These are phyloP conservation scores for Notocelia uddmanniana DNA, from an alignment of 2,888 invertebrate genomes.

Conservation along the genomic window DNA sequence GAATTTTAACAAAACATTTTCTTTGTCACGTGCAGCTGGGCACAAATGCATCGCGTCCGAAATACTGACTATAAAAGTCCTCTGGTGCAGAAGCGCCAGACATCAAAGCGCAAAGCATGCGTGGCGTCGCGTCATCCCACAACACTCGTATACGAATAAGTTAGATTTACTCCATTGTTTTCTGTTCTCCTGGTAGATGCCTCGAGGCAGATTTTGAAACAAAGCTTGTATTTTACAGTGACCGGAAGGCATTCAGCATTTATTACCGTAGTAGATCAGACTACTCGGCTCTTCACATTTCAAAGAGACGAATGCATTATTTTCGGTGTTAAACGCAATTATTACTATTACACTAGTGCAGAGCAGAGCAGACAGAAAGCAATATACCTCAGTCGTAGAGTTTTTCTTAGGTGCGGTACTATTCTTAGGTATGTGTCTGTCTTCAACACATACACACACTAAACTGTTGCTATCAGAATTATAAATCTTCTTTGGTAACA, in stretches of 20 bases:
- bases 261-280: background rate
- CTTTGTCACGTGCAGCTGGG: constrained; percentile 27
- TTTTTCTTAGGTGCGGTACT: too few species aligned
- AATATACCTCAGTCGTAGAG: too few species aligned
- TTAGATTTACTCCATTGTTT: constrained; percentile 12
- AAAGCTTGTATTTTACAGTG: background rate
- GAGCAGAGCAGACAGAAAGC: too few species aligned
- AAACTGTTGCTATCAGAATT: too few species aligned
- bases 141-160: constrained; percentile 13
- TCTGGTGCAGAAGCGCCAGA: constrained; percentile 21
- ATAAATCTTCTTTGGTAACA: too few species aligned
- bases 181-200: constrained; percentile 5
- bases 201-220: background rate
- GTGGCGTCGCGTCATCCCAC: constrained; percentile 19
- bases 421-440: too few species aligned
- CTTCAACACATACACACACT: too few species aligned
- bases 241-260: background rate
- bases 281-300: background rate
- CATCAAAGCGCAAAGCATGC: constrained; percentile 36
- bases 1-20: constrained; percentile 1
- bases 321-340: too few species aligned
- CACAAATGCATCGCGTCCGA: constrained; percentile 25
- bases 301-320: background rate
- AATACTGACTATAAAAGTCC: constrained; percentile 36
- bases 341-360: too few species aligned